Conservation (phyloP, 2,888 invertebrate species). For the Crocallis elinguaria region DNA sequence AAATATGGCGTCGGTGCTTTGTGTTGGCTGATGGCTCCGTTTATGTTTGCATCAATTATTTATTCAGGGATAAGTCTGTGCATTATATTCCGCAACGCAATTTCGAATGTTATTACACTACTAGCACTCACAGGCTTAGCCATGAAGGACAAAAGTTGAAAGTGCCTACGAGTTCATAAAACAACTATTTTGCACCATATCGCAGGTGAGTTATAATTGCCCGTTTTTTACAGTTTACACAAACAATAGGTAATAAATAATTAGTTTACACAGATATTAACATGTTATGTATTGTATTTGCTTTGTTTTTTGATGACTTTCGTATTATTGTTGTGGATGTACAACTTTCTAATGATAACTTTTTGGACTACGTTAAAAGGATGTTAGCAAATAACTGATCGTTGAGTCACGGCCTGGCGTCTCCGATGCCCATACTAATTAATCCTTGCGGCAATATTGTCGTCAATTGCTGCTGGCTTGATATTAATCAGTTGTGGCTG, state of each 20-base stretch:
- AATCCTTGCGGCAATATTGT: slow-evolving; percentile 48
- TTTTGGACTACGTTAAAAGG: slow-evolving; percentile 30
- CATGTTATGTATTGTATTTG: not conserved
- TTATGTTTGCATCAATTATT: not conserved
- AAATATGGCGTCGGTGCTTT: slow-evolving; percentile 55
- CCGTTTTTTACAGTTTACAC: slow-evolving; percentile 9
- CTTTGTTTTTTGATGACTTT: not conserved
- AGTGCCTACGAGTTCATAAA: not conserved
- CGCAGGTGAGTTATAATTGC: not conserved
- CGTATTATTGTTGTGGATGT: not conserved
- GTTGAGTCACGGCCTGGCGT: slow-evolving; percentile 57
- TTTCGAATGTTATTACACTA: slow-evolving; percentile 5
- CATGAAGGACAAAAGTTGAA: slow-evolving; percentile 17
- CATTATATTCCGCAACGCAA: slow-evolving; percentile 6
- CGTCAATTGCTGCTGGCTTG: slow-evolving; percentile 21
- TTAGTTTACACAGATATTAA: slow-evolving; percentile 2
- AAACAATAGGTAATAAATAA: slow-evolving; percentile 34
- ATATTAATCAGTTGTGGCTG: slow-evolving; percentile 26
- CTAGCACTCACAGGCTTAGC: not conserved
- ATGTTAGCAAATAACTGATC: slow-evolving; percentile 48
- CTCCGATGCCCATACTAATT: slow-evolving; percentile 52
- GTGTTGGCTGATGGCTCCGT: slow-evolving; percentile 31
- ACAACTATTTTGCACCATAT: too few species aligned
- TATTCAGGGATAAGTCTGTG: not conserved
- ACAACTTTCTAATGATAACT: slow-evolving; percentile 24